phyloP scores from a whole-genome alignment of 1,140 invertebrate species.

The Carcinoscorpius rotundicauda region DNA sequence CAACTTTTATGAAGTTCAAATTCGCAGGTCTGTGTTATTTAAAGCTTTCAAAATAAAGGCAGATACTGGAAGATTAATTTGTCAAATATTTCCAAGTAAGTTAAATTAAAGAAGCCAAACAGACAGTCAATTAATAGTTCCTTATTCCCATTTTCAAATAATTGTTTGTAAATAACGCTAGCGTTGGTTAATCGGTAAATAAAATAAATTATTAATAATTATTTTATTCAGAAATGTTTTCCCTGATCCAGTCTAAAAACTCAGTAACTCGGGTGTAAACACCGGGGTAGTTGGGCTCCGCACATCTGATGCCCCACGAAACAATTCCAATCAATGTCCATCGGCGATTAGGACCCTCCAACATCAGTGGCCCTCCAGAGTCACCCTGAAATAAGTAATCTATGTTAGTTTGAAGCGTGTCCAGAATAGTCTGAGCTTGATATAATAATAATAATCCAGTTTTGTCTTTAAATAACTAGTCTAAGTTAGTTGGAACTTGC shows the following conservation, averaged over 20 bases:
- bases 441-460: background rate
- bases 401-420: background rate
- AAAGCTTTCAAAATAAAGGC: no score
- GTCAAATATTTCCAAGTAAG: no score
- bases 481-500: background rate
- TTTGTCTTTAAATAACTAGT: background rate
- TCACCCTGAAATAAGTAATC: slow-evolving; percentile 41
- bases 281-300: slow-evolving; percentile 66
- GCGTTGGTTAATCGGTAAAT: no score
- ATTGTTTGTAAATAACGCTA: no score
- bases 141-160: no score
- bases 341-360: slow-evolving; percentile 57
- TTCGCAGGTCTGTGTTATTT: no score
- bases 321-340: slow-evolving; percentile 85
- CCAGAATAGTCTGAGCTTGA: background rate
- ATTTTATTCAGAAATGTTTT: background rate
- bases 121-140: no score
- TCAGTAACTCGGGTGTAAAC: slow-evolving; percentile 34
- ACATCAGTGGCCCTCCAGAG: slow-evolving; percentile 77
- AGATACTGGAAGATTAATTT: no score
- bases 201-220: no score
- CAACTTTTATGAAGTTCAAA: no score
- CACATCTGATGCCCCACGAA: slow-evolving; percentile 83
- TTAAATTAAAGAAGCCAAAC: no score
- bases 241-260: slow-evolving; percentile 62